Percentiles rank a stretch among this genome's conserved stretches.
phyloP scores from a whole-genome alignment of 2,113 vertebrate genomes.

The Muntiacus muntjak region DNA sequence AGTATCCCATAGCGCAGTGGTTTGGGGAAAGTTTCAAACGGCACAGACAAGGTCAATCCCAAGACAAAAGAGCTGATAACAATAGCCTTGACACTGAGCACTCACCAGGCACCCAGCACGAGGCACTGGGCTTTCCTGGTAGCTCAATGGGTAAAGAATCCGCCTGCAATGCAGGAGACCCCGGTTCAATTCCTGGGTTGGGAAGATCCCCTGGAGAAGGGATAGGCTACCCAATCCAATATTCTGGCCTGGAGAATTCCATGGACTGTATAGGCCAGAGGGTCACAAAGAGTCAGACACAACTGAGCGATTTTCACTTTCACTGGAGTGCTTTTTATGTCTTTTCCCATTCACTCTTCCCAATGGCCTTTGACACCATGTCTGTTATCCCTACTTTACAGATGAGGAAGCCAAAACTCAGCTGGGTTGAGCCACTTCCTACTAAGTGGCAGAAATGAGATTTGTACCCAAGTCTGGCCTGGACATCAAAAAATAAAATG shows the following conservation, averaged over 20 bases:
- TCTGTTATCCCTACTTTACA: neutral
- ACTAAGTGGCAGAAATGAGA: neutral
- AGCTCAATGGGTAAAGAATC: neutral
- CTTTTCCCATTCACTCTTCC: neutral
- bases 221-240: neutral
- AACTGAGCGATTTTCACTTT: neutral
- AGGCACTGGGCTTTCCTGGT: neutral
- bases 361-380: neutral
- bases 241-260: neutral
- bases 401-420: neutral
- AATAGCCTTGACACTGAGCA: neutral
- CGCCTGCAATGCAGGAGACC: neutral
- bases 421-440: neutral
- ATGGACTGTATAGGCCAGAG: neutral
- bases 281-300: neutral
- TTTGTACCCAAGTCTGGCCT: neutral
- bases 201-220: neutral
- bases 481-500: neutral
- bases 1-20: neutral
- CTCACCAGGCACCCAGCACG: no score
- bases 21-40: neutral
- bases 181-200: neutral
- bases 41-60: neutral
- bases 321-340: neutral
- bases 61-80: neutral